phyloP scores from a whole-genome alignment of 2,888 invertebrate species.

The Nowickia ferox region DNA sequence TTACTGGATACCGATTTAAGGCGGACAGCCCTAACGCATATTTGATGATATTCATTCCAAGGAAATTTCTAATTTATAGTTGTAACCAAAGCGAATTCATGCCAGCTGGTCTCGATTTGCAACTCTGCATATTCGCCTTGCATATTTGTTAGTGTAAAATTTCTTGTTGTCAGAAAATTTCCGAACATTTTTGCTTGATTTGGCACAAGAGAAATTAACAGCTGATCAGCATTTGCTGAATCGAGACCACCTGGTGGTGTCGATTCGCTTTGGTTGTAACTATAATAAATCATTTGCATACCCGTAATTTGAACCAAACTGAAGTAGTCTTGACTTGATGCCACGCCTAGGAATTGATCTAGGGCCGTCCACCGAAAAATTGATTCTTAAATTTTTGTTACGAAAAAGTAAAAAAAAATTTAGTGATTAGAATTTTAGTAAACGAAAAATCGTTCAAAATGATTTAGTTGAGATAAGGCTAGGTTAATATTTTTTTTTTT shows the following conservation, averaged over 20 bases:
- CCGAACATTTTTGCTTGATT: no score
- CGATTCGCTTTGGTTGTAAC: no score
- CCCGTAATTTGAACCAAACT: constrained; percentile 95
- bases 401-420: constrained; percentile 3
- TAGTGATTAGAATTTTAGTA: background rate
- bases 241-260: no score
- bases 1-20: constrained; percentile 52
- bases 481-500: no score
- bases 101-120: no score
- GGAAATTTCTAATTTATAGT: background rate
- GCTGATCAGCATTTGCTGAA: no score
- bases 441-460: background rate
- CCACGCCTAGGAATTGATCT: constrained; percentile 95
- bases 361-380: constrained; percentile 90
- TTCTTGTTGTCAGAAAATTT: no score
- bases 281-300: constrained; percentile 85
- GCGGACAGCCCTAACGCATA: constrained; percentile 82
- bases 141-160: no score
- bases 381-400: constrained; percentile 79
- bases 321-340: constrained; percentile 94
- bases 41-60: constrained; percentile 79
- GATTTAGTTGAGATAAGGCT: no score
- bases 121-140: no score
- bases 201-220: no score
- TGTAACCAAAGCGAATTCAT: background rate